Conservation (phyloP, 2,888 invertebrate genomes). For the Folsomia candida region DNA sequence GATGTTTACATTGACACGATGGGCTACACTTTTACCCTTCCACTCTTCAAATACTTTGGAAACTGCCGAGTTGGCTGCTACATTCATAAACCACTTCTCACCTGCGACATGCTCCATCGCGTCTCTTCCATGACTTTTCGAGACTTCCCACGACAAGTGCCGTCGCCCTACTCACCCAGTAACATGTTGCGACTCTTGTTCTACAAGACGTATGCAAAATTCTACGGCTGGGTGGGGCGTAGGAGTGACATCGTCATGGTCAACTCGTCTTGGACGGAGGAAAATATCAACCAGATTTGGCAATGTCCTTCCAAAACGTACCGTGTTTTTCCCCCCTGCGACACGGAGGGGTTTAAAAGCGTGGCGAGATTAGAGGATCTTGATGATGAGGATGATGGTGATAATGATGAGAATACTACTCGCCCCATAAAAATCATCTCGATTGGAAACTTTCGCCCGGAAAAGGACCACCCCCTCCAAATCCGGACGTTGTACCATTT, state of each 20-base stretch:
- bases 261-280: conserved; percentile 95
- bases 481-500: conserved; percentile 79
- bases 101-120: conserved; percentile 82
- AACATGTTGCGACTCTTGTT: conserved; percentile 82
- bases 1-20: conserved; percentile 91
- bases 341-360: conserved; percentile 65
- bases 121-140: conserved; percentile 56
- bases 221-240: conserved; percentile 79
- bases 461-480: conserved; percentile 95
- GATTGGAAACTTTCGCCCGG: conserved; percentile 93
- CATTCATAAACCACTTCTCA: conserved; percentile 77
- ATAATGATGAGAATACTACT: conserved; percentile 33
- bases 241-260: conserved; percentile 85
- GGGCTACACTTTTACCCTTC: conserved; percentile 90
- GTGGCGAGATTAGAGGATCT: background rate
- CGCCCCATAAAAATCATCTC: conserved; percentile 71
- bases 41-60: conserved; percentile 84
- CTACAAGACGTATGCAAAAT: conserved; percentile 82
- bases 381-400: conserved; percentile 55
- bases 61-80: conserved; percentile 81
- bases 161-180: conserved; percentile 58
- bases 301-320: conserved; percentile 44
- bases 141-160: conserved; percentile 13
- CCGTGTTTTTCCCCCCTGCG: conserved; percentile 91
- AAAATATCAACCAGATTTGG: conserved; percentile 78